phyloP scores from a whole-genome alignment of 2,797 vertebrate genomes.

The Menidia menidia region DNA sequence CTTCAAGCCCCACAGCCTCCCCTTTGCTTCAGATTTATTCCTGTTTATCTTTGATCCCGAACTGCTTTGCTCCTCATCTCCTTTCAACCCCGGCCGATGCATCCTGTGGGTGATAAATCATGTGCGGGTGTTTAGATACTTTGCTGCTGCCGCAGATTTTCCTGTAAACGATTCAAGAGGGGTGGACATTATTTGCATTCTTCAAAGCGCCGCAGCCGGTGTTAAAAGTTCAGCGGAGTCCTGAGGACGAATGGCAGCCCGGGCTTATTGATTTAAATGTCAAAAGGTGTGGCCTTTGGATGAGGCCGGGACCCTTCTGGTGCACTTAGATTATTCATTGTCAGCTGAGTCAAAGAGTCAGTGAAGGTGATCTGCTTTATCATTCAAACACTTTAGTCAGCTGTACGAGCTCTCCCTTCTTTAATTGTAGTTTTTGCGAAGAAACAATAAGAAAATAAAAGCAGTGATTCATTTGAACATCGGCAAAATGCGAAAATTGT shows the following conservation, averaged over 20 bases:
- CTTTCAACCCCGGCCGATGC: slow-evolving; percentile 70
- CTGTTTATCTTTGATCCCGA: slow-evolving; percentile 82
- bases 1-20: slow-evolving; percentile 62
- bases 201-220: slow-evolving; percentile 64
- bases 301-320: slow-evolving; percentile 50
- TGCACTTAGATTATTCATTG: slow-evolving; percentile 57
- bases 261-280: slow-evolving; percentile 77
- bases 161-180: slow-evolving; percentile 74
- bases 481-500: not conserved
- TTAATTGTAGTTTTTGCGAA: not conserved
- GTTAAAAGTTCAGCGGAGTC: slow-evolving; percentile 81
- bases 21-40: slow-evolving; percentile 74
- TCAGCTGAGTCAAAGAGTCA: slow-evolving; percentile 45
- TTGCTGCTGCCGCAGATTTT: slow-evolving; percentile 71
- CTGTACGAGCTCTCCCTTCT: slow-evolving; percentile 15
- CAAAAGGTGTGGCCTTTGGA: slow-evolving; percentile 73
- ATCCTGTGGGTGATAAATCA: slow-evolving; percentile 79
- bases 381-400: slow-evolving; percentile 59
- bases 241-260: slow-evolving; percentile 57
- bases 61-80: slow-evolving; percentile 69
- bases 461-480: not conserved
- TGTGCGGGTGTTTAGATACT: slow-evolving; percentile 76
- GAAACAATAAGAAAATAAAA: not conserved
- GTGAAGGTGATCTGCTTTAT: slow-evolving; percentile 62
- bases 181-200: slow-evolving; percentile 76